These are phyloP conservation scores for Drosophila paulistorum DNA, from an alignment of 1,140 invertebrate species.

Conservation along the genomic window DNA sequence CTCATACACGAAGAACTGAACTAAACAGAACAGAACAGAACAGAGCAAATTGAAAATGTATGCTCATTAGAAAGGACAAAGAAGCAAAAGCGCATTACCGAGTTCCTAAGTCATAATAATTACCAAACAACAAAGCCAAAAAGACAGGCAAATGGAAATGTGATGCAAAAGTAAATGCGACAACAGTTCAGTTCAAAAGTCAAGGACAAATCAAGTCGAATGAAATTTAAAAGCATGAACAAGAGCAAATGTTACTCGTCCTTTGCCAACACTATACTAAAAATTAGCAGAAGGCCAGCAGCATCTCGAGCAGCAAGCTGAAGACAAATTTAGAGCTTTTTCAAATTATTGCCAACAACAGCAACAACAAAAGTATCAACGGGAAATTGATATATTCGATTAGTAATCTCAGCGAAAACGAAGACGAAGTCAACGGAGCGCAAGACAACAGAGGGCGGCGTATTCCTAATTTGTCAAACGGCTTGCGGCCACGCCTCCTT, in stretches of 20 bases:
- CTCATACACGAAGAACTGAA: too few species aligned
- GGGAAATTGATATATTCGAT: constrained; percentile 75
- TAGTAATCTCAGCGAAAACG: constrained; percentile 47
- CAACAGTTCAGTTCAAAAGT: constrained; percentile 43
- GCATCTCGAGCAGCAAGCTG: constrained; percentile 27
- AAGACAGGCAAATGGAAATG: constrained; percentile 39
- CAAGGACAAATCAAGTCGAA: constrained; percentile 49
- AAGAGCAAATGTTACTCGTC: constrained; percentile 43
- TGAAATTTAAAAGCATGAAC: constrained; percentile 54
- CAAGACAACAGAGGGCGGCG: constrained; percentile 43
- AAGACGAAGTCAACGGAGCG: constrained; percentile 2
- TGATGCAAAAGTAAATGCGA: constrained; percentile 23
- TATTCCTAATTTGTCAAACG: constrained; percentile 59
- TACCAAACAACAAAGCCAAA: constrained; percentile 22
- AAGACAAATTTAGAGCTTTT: constrained; percentile 61
- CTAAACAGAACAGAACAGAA: not conserved
- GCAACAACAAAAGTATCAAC: constrained; percentile 1
- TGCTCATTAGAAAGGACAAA: constrained; percentile 55
- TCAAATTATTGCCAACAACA: constrained; percentile 53
- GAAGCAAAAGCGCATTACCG: constrained; percentile 75
- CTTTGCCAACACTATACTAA: constrained; percentile 17
- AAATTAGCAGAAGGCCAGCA: constrained; percentile 49
- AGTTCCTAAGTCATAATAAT: constrained; percentile 71
- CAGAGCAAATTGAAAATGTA: constrained; percentile 61
- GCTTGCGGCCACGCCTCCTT: constrained; percentile 14